phyloP scores from a whole-genome alignment of 2,113 vertebrate species.

The Chamaea fasciata region DNA sequence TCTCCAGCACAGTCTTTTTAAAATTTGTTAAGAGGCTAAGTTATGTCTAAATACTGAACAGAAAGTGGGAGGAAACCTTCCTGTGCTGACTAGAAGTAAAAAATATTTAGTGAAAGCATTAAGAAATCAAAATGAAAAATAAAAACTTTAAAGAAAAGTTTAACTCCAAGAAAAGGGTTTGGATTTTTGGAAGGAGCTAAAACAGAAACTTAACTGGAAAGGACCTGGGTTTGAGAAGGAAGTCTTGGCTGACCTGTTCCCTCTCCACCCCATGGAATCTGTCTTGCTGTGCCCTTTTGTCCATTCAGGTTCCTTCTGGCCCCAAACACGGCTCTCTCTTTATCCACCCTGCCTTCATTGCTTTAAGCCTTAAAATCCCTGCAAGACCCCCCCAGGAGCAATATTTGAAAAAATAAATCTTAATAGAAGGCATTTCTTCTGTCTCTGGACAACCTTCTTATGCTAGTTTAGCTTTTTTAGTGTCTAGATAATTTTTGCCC shows the following conservation, averaged over 20 bases:
- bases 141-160: neutral
- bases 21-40: neutral
- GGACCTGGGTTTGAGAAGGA: neutral
- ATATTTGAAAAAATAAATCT: neutral
- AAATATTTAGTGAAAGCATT: neutral
- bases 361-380: neutral
- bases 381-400: neutral
- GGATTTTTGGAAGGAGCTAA: neutral
- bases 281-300: neutral
- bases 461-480: neutral
- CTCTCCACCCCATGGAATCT: accelerated
- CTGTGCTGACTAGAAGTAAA: neutral
- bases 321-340: neutral
- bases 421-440: neutral
- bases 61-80: neutral
- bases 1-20: neutral
- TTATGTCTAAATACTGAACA: neutral
- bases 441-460: neutral
- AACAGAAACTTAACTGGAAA: neutral
- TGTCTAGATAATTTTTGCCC: neutral
- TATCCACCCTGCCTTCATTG: neutral
- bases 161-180: neutral
- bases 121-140: neutral
- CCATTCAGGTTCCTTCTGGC: neutral
- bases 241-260: neutral